Evolutionary conservation across 2,888 invertebrate species (phyloP).

Genomic region (Eupithecia subfuscata): DNA sequence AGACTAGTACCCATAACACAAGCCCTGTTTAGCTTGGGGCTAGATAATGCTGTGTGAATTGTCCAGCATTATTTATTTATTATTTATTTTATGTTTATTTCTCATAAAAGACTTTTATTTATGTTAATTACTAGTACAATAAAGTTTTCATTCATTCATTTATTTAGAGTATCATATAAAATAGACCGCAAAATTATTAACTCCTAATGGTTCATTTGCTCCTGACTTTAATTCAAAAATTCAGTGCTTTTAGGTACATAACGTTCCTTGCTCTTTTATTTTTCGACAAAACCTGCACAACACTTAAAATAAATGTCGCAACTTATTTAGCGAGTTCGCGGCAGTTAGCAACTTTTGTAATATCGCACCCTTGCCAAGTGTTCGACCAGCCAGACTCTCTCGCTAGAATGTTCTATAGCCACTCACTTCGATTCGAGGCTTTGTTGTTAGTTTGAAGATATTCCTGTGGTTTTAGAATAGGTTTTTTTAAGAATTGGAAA

Average conservation of each 20-base stretch:
- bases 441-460: neutral
- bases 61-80: too few relatives aligned
- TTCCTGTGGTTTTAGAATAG: neutral
- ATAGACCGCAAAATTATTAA: too few relatives aligned
- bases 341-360: conserved; percentile 45
- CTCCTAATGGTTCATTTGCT: neutral
- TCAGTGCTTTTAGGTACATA: neutral
- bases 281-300: conserved; percentile 13
- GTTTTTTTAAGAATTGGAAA: neutral
- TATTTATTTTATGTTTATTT: too few relatives aligned
- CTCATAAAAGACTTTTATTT: too few relatives aligned
- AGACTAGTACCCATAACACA: too few relatives aligned
- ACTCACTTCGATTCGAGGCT: neutral
- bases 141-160: too few relatives aligned
- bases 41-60: too few relatives aligned
- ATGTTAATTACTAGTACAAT: too few relatives aligned
- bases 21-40: too few relatives aligned
- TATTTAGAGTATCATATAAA: too few relatives aligned
- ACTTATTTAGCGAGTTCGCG: conserved; percentile 33
- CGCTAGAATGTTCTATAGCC: conserved; percentile 21
- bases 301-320: conserved; percentile 31
- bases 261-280: neutral
- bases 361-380: conserved; percentile 39
- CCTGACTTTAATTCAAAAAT: neutral
- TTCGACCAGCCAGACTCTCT: conserved; percentile 30